A percentile compares a stretch with the other conserved stretches of the same genome.
These are phyloP conservation scores for Drosophila bipectinata DNA, from an alignment of 1,140 invertebrate species.

Conservation along the genomic window DNA sequence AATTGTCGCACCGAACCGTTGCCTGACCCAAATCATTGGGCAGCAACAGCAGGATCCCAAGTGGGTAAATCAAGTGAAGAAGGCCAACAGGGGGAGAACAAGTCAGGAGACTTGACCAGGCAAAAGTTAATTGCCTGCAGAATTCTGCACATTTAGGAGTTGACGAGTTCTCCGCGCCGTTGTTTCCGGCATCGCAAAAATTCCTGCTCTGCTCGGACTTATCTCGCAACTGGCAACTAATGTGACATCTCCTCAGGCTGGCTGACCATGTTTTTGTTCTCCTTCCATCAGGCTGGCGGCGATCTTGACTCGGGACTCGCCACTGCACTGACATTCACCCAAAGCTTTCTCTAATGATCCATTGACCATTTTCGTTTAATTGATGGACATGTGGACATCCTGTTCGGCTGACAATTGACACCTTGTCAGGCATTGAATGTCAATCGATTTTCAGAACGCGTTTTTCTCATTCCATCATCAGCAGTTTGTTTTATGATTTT, in stretches of 20 bases:
- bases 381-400: constrained; percentile 74
- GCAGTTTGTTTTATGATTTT: constrained; percentile 12
- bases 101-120: constrained; percentile 39
- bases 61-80: constrained; percentile 5
- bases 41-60: constrained; percentile 35
- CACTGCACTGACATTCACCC: constrained; percentile 61
- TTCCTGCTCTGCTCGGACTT: constrained; percentile 19
- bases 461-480: constrained; percentile 10
- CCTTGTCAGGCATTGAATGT: constrained; percentile 63
- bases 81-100: constrained; percentile 13
- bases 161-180: constrained; percentile 35
- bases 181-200: constrained; percentile 51
- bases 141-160: constrained; percentile 60
- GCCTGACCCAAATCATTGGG: constrained; percentile 49
- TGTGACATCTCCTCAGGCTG: constrained; percentile 47
- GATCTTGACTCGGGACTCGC: background rate
- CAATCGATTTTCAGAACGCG: constrained; percentile 41
- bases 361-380: constrained; percentile 81
- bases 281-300: constrained; percentile 25
- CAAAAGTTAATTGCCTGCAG: constrained; percentile 59
- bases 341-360: constrained; percentile 75
- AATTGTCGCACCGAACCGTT: constrained; percentile 49
- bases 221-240: constrained; percentile 51
- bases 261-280: constrained; percentile 7
- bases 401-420: constrained; percentile 69